A percentile compares a stretch with the other conserved stretches of the same genome.
Conservation (phyloP, 2,797 vertebrate species). For the Trematomus bernacchii region DNA sequence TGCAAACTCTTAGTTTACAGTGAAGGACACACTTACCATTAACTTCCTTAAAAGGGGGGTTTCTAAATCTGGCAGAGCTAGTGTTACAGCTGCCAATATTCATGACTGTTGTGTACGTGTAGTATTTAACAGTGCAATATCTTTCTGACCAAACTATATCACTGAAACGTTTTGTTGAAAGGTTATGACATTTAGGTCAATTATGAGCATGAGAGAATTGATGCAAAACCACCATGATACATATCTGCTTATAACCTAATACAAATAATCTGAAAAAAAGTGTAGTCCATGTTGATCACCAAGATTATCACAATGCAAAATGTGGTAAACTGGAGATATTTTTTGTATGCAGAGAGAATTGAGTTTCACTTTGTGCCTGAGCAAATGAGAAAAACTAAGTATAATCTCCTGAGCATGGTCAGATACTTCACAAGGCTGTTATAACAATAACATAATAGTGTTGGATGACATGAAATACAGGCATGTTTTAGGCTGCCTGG, state of each 20-base stretch:
- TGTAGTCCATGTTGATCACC: neutral
- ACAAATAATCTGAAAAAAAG: neutral
- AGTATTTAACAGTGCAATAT: too few relatives aligned
- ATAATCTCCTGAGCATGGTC: neutral
- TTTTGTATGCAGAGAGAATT: neutral
- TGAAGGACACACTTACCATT: neutral
- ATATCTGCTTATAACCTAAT: neutral
- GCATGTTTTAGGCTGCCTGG: neutral
- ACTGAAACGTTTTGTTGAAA: neutral
- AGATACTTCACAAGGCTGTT: neutral
- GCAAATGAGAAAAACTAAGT: neutral
- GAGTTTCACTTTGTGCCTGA: neutral
- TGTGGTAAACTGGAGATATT: neutral
- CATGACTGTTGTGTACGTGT: too few relatives aligned
- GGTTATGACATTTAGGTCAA: neutral
- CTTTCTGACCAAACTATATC: too few relatives aligned
- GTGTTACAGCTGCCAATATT: too few relatives aligned
- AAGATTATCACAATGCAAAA: neutral
- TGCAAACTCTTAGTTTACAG: conserved; percentile 1
- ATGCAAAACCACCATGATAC: too few relatives aligned
- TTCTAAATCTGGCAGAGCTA: neutral
- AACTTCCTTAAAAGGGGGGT: neutral
- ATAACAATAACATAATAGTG: neutral
- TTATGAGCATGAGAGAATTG: neutral
- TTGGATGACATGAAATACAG: neutral